Evolutionary conservation across 2,888 invertebrate species (phyloP), one percentile per base, ranked within the genome.

Genomic region (Chrysolina americana): DNA sequence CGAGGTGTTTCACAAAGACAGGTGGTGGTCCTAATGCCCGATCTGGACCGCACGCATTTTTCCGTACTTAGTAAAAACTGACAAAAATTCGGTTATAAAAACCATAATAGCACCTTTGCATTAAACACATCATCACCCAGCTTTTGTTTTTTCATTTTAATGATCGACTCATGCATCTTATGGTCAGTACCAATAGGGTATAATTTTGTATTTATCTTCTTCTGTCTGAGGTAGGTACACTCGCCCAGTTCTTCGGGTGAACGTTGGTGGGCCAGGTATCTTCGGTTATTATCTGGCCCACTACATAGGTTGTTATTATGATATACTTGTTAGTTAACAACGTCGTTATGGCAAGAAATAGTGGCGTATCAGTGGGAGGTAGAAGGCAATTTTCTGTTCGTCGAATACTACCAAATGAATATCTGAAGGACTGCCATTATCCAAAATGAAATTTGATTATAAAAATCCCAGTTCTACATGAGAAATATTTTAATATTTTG

Each of bases 121-220:
- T 78, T 81, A 80, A 78, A 78, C 78, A 79, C 76, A 80, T 80
- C 80, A 80, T 79, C 79, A 77, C 78, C 70, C 68, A 68, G 74
- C 75, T 79, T 79, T 79, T 77, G 77, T 77, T 78, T 81, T 81
- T 76, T 74, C 64, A 63, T 76, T 75, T 65, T 83, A 82, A 83
- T 81, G 81, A 82, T 74, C 80, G 68, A 56, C 50, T 66, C 68
- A 78, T 84, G 80, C 80, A 84, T 84, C 86, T 84, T 83, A 82
- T 81, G 79, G 75, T 74, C 59, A 69, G 72, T 76, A 79, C 81
- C 82, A 81, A 86, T 86, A 86, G 84, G 86, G 84, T 85, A 83
- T 85, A 85, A 85, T 85, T 85, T 85, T 81, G 84, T 84, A 81
- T 82, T 85, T 85, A 85, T 85, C 84, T 81, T 83, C 83, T 81